These are phyloP conservation scores for Melanitta fusca DNA, from an alignment of 2,797 vertebrate genomes.

Conservation along the genomic window DNA sequence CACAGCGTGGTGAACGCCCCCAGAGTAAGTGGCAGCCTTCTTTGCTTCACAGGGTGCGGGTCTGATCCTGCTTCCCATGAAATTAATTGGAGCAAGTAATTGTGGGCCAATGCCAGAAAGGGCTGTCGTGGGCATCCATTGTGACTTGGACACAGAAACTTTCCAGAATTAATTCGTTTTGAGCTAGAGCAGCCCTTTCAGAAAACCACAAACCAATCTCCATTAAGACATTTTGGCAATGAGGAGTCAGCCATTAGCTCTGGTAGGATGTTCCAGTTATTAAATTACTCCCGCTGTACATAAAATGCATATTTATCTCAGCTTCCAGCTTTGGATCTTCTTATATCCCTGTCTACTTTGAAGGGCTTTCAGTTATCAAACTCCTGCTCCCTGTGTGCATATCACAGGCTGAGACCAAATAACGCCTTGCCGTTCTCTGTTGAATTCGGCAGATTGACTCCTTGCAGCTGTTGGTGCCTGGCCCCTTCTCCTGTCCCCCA, in stretches of 20 bases:
- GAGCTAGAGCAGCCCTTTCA: not conserved
- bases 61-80: not conserved
- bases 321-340: not conserved
- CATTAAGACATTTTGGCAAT: not conserved
- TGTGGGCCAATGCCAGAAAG: fast-evolving
- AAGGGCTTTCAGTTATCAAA: not conserved
- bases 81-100: not conserved
- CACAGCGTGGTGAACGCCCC: not conserved
- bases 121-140: not conserved
- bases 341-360: not conserved
- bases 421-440: not conserved
- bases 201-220: not conserved
- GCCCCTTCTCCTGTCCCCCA: no score
- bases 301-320: not conserved
- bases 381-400: not conserved
- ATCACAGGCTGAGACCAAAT: not conserved
- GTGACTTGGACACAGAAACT: not conserved
- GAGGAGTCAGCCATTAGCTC: not conserved
- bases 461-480: not conserved
- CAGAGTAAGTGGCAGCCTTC: not conserved
- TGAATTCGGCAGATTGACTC: no score
- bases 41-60: fast-evolving
- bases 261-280: not conserved
- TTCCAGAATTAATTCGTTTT: fast-evolving
- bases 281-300: not conserved